Percentiles rank a stretch among this genome's conserved stretches.
These are phyloP conservation scores for Mormyrus iriodes DNA, from an alignment of 2,113 vertebrate genomes.

Conservation along the genomic window DNA sequence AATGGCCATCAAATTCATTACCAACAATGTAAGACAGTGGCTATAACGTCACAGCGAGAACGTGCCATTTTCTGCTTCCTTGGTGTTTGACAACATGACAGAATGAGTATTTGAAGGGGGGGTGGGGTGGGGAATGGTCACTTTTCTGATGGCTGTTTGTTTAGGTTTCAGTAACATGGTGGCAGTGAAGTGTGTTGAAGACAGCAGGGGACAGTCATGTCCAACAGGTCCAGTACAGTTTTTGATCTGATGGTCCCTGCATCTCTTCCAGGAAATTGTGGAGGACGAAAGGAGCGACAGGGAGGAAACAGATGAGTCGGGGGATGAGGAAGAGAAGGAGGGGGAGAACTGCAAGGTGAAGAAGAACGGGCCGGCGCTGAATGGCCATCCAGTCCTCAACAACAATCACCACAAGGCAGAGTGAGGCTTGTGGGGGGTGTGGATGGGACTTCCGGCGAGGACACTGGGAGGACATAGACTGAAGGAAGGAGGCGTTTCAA, in stretches of 20 bases:
- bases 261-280: slow-evolving; percentile 57
- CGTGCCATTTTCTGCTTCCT: neutral
- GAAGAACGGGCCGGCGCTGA: slow-evolving; percentile 71
- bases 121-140: neutral
- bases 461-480: neutral
- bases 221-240: neutral
- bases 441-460: neutral
- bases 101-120: neutral
- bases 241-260: neutral
- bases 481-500: slow-evolving; percentile 23
- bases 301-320: slow-evolving; percentile 83
- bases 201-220: neutral
- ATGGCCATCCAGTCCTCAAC: slow-evolving; percentile 72
- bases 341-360: slow-evolving; percentile 34
- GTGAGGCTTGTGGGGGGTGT: slow-evolving; percentile 34
- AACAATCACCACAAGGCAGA: slow-evolving; percentile 78
- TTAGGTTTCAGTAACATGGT: neutral
- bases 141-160: neutral
- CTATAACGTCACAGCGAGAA: neutral
- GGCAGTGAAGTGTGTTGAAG: neutral
- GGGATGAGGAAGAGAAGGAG: slow-evolving; percentile 70
- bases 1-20: slow-evolving; percentile 86
- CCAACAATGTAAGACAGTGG: slow-evolving; percentile 72
- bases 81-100: neutral
- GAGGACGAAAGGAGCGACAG: slow-evolving; percentile 87